Evolutionary conservation across 2,797 vertebrate genomes (phyloP), one percentile per base, ranked within the genome.

Genomic region (Vultur gryphus): DNA sequence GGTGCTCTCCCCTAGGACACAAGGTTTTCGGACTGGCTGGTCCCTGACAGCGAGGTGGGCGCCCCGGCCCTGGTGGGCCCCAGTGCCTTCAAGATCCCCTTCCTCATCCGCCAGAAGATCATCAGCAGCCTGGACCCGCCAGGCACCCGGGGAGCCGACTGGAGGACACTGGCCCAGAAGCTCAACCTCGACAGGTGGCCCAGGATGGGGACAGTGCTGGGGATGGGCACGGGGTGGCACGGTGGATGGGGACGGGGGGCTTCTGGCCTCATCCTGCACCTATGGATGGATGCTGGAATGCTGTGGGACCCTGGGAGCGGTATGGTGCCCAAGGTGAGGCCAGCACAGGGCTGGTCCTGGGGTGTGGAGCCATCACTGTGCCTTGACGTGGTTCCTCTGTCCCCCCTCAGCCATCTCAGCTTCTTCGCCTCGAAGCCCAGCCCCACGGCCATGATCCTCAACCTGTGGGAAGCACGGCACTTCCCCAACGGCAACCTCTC

Each of bases 61-160:
- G 98, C 98, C 94, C 99, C 99, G 3, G 99, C 99, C 96, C 98
- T 99, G 96, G 99, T 99, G 73, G 99, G 99, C 71, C 99, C 99
- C 98, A 99, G 99, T 98, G 99, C 99, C 97, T 99, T 99, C 98
- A 99, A 99, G 99, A 99, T 99, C 98, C 99, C 99, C 65, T 99
- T 99, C 98, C 99, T 99, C 98, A 99, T 99, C 98, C 99, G 99
- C 97, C 99, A 99, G 98, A 99, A 99, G 98, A 99, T 99, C 98
- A 99, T 99, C 98, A 99, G 99, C 98, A 99, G 99, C 98, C 98
- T 99, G 98, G 99, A 99, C 71, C 98, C 99, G 0, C 99, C 99
- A 2, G 99, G 99, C 92, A 99, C 99, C 91, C 99, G 99, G 55
- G 99, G 99, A 95, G 99, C 99, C 0, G 99, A 99, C 98, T 99